Evolutionary conservation across 2,888 invertebrate genomes (phyloP).

Genomic region (Cataglyphis livida): DNA sequence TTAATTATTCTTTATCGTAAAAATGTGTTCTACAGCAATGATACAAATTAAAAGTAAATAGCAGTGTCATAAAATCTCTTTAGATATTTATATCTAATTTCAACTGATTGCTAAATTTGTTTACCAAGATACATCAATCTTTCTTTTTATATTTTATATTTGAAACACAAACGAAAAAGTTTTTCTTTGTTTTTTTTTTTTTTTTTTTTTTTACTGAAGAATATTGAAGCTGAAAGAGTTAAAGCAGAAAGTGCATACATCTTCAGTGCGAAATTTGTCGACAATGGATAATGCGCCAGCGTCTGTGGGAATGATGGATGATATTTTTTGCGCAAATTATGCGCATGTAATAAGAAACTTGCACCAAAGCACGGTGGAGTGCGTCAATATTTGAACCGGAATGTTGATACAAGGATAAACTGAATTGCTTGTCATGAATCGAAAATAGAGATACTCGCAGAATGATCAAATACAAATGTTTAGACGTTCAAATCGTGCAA

Average conservation of each 20-base stretch:
- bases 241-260: slow-evolving; percentile 14
- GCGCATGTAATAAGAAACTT: slow-evolving; percentile 33
- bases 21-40: not conserved
- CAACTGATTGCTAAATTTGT: not conserved
- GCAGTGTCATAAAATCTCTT: not conserved
- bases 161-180: not conserved
- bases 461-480: not conserved
- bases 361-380: not conserved
- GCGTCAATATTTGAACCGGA: slow-evolving; percentile 36
- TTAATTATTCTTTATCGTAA: not conserved
- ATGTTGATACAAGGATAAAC: slow-evolving; percentile 30
- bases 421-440: slow-evolving; percentile 15
- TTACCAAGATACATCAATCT: not conserved
- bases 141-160: not conserved
- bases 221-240: not conserved
- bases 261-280: slow-evolving; percentile 38
- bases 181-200: not conserved
- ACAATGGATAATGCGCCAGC: slow-evolving; percentile 8
- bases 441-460: not conserved
- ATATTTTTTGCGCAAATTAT: slow-evolving; percentile 35
- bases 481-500: slow-evolving; percentile 3
- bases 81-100: not conserved
- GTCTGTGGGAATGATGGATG: slow-evolving; percentile 39
- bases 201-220: not conserved
- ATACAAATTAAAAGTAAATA: not conserved